Conservation (phyloP, 2,888 invertebrate genomes). For the Leistus spinibarbis region DNA sequence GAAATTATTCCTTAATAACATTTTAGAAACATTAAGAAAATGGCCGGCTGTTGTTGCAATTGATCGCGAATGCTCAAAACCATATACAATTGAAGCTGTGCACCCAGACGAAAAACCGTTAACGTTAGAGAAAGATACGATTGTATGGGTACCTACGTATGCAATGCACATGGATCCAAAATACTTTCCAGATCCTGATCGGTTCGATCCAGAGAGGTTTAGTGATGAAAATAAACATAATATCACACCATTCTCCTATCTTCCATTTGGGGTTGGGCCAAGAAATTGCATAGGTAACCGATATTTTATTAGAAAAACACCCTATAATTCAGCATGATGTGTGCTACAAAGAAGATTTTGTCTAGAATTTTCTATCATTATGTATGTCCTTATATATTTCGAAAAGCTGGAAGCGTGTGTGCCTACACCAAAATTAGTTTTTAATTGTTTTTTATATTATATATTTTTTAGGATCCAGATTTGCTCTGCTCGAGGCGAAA, state of each 20-base stretch:
- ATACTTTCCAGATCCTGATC: slow-evolving; percentile 54
- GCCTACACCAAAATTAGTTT: no score
- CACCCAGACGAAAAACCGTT: slow-evolving; percentile 48
- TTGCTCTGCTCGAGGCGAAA: slow-evolving; percentile 56
- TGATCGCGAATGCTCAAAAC: slow-evolving; percentile 52
- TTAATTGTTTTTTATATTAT: neutral
- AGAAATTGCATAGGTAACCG: slow-evolving; percentile 57
- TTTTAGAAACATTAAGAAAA: slow-evolving; percentile 54
- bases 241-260: slow-evolving; percentile 47
- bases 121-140: slow-evolving; percentile 46
- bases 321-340: no score
- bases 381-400: no score
- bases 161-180: slow-evolving; percentile 55
- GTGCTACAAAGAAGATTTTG: no score
- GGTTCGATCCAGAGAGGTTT: neutral
- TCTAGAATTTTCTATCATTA: no score
- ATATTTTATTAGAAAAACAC: neutral
- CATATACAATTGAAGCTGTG: slow-evolving; percentile 54
- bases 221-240: neutral
- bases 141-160: slow-evolving; percentile 43
- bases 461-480: slow-evolving; percentile 52
- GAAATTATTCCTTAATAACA: neutral
- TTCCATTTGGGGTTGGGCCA: slow-evolving; percentile 59
- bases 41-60: slow-evolving; percentile 53
- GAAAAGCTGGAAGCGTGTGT: no score